Evolutionary conservation across 2,888 invertebrate genomes (phyloP).

Genomic region (Polymixis flavicincta): DNA sequence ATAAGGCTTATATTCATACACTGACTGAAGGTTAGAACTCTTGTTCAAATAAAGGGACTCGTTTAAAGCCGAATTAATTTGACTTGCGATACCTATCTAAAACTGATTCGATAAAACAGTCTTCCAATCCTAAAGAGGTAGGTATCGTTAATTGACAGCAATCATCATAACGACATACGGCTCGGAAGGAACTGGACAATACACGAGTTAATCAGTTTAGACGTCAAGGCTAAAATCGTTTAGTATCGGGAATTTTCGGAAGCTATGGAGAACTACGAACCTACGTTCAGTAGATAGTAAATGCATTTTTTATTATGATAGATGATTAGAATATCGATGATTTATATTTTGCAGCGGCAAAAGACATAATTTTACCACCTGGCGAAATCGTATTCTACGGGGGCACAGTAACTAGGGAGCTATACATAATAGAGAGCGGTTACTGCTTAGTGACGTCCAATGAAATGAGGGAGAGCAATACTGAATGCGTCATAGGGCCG

Average conservation of each 20-base stretch:
- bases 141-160: slow-evolving; percentile 46
- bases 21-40: slow-evolving; percentile 83
- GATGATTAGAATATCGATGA: slow-evolving; percentile 4
- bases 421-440: slow-evolving; percentile 89
- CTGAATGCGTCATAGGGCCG: slow-evolving; percentile 84
- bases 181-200: slow-evolving; percentile 36
- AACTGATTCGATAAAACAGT: slow-evolving; percentile 15
- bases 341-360: slow-evolving; percentile 76
- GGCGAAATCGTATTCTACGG: slow-evolving; percentile 89
- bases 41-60: not conserved
- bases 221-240: slow-evolving; percentile 43
- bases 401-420: slow-evolving; percentile 87
- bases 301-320: not conserved
- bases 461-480: slow-evolving; percentile 76
- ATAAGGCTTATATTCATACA: slow-evolving; percentile 87
- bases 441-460: slow-evolving; percentile 86
- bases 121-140: slow-evolving; percentile 15
- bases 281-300: not conserved
- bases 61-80: not conserved
- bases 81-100: not conserved
- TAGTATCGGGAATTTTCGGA: not conserved
- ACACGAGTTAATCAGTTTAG: slow-evolving; percentile 22
- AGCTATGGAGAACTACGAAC: not conserved
- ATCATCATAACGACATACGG: slow-evolving; percentile 39
- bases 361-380: slow-evolving; percentile 87